Conservation (phyloP, 2,113 vertebrate genomes). For the Xiphophorus couchianus region DNA sequence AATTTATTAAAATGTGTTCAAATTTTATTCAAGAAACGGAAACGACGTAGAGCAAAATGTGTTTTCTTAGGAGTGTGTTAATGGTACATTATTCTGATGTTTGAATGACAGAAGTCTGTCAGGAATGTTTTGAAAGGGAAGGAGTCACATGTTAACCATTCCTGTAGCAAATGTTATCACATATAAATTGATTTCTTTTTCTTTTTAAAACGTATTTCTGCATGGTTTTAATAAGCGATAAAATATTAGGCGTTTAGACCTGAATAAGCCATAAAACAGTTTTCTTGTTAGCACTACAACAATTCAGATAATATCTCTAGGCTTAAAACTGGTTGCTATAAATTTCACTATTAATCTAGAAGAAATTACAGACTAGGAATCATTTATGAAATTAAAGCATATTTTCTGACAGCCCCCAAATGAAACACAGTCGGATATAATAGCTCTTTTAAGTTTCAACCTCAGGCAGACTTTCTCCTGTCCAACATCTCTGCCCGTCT, state of each 20-base stretch:
- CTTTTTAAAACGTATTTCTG: not conserved
- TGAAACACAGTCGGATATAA: not conserved
- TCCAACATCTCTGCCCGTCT: constrained; percentile 38
- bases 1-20: too few species aligned
- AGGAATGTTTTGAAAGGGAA: not conserved
- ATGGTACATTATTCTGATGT: too few species aligned
- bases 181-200: not conserved
- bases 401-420: not conserved
- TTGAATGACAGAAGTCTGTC: too few species aligned
- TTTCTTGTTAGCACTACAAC: not conserved
- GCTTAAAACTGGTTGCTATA: not conserved
- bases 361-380: not conserved
- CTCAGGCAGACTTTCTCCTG: constrained; percentile 27
- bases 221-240: not conserved
- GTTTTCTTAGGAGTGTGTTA: too few species aligned
- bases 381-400: not conserved
- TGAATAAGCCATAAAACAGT: not conserved
- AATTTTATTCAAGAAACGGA: too few species aligned
- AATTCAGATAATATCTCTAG: not conserved
- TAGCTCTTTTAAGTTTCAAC: constrained; percentile 15
- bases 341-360: not conserved
- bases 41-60: too few species aligned
- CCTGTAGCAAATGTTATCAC: constrained; percentile 1
- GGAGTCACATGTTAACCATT: constrained; percentile 4
- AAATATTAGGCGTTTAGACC: not conserved